phyloP scores from a whole-genome alignment of 2,113 vertebrate genomes.

The Sterrhoptilus dennistouni region DNA sequence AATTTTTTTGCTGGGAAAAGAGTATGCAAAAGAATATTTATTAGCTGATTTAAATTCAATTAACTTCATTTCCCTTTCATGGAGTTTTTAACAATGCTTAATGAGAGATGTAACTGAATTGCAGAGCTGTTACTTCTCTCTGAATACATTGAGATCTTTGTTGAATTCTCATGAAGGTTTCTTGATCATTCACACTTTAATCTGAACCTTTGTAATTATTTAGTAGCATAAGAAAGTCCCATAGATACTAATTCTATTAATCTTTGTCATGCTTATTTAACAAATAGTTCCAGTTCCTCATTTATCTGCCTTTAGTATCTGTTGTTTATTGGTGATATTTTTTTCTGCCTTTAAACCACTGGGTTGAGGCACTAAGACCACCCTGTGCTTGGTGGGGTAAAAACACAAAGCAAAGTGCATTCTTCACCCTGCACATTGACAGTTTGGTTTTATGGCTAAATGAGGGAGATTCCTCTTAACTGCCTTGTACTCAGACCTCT shows the following conservation, averaged over 20 bases:
- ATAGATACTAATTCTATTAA: not conserved
- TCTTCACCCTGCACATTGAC: not conserved
- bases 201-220: not conserved
- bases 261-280: not conserved
- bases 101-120: not conserved
- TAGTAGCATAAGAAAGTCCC: not conserved
- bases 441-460: not conserved
- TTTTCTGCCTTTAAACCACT: not conserved
- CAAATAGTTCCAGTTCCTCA: not conserved
- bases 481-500: not conserved
- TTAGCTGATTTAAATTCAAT: not conserved
- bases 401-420: not conserved
- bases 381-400: not conserved
- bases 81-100: not conserved
- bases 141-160: not conserved
- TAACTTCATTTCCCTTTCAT: not conserved
- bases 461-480: not conserved
- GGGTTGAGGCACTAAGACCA: not conserved
- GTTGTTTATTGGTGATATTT: not conserved
- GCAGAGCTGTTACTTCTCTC: not conserved
- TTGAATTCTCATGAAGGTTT: not conserved
- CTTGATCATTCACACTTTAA: not conserved
- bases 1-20: not conserved
- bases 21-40: not conserved
- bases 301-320: not conserved